Conservation (phyloP, 1,140 invertebrate genomes). For the Doryteuthis pealeii region DNA sequence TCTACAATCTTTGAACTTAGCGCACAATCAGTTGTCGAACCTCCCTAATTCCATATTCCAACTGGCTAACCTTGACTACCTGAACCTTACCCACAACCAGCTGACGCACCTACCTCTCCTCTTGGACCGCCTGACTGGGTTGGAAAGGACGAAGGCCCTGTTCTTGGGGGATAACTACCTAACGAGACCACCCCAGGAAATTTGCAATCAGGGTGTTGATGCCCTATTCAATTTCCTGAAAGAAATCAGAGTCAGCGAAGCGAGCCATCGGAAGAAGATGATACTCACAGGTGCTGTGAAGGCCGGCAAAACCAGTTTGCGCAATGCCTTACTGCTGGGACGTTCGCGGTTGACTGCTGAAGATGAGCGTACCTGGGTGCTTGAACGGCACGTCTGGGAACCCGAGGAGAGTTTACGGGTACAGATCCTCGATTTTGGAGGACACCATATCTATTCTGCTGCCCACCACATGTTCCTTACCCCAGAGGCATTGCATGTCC, state of each 20-base stretch:
- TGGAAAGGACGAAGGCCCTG: constrained; percentile 38
- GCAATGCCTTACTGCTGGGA: constrained; percentile 48
- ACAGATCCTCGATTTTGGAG: constrained; percentile 59
- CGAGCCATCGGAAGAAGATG: constrained; percentile 50
- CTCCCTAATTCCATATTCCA: constrained; percentile 44
- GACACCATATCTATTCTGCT: constrained; percentile 55
- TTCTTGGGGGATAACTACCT: constrained; percentile 47
- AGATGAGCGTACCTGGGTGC: constrained; percentile 52
- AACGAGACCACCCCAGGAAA: constrained; percentile 47
- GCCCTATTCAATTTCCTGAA: constrained; percentile 43
- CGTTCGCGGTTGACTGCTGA: constrained; percentile 45
- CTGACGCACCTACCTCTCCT: constrained; percentile 49
- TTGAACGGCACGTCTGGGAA: constrained; percentile 54
- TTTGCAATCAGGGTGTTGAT: constrained; percentile 46
- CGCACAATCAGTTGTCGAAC: constrained; percentile 37
- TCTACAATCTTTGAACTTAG: constrained; percentile 36
- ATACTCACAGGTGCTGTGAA: constrained; percentile 51
- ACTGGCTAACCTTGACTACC: constrained; percentile 38
- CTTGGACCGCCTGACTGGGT: constrained; percentile 43
- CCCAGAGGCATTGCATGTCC: constrained; percentile 56
- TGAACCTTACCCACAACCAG: constrained; percentile 49
- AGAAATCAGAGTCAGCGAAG: constrained; percentile 42
- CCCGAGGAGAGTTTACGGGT: constrained; percentile 47
- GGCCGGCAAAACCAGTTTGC: constrained; percentile 53
- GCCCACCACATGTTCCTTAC: constrained; percentile 59